Conservation (phyloP, 2,888 invertebrate genomes). For the Iselma pallidipennis region DNA sequence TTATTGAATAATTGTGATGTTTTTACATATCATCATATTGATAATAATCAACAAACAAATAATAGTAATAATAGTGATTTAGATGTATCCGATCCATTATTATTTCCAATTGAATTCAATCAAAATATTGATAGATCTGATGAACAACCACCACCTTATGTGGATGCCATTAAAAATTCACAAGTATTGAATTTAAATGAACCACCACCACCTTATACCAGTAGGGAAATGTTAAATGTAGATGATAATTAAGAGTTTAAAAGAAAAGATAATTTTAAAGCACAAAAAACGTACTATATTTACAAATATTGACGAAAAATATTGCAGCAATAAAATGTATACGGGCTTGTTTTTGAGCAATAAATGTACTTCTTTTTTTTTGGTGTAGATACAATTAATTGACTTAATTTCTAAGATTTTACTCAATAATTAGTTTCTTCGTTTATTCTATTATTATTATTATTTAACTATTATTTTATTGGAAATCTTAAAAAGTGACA, state of each 20-base stretch:
- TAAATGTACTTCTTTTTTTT: too few relatives aligned
- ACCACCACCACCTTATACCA: constrained; percentile 59
- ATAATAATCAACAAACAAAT: constrained; percentile 18
- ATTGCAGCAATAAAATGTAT: too few relatives aligned
- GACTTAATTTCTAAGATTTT: neutral
- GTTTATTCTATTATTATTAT: neutral
- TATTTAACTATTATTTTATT: neutral
- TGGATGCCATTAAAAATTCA: constrained; percentile 43
- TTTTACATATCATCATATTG: constrained; percentile 32
- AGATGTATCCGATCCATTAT: constrained; percentile 45
- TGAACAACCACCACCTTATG: constrained; percentile 51
- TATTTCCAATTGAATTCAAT: constrained; percentile 33
- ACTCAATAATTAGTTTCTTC: neutral
- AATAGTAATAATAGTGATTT: constrained; percentile 29
- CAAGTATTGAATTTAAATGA: constrained; percentile 38
- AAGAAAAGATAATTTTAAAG: too few relatives aligned
- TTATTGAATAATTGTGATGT: constrained; percentile 31
- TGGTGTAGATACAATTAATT: too few relatives aligned
- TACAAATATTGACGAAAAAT: too few relatives aligned
- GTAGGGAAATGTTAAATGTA: constrained; percentile 42
- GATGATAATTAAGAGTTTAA: neutral
- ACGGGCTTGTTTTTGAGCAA: too few relatives aligned
- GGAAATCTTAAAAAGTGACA: constrained; percentile 8
- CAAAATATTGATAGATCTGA: constrained; percentile 28
- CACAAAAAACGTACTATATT: too few relatives aligned